A percentile compares a stretch with the other conserved stretches of the same genome.
phyloP scores from a whole-genome alignment of 2,797 vertebrate genomes.

The Cyprinella venusta region DNA sequence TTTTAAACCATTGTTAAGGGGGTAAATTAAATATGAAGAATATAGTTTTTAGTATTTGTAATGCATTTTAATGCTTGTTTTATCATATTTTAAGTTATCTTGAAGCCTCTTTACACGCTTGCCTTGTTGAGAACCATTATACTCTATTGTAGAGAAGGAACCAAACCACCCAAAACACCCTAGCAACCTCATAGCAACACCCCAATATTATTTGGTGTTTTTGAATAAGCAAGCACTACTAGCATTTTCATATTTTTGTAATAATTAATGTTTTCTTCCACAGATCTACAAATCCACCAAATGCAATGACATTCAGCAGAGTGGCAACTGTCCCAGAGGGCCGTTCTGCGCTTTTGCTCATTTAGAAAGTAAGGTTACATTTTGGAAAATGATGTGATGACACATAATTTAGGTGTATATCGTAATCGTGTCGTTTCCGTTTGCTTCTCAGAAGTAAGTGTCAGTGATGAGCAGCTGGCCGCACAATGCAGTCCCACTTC shows the following conservation, averaged over 20 bases:
- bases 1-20: not conserved
- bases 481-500: constrained; percentile 77
- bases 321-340: constrained; percentile 95
- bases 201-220: not conserved
- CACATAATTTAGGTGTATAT: not conserved
- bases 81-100: not conserved
- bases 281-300: constrained; percentile 99
- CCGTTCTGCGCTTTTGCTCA: constrained; percentile 99
- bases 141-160: not conserved
- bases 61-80: not conserved
- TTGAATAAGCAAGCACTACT: not conserved
- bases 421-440: not conserved
- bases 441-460: constrained; percentile 80
- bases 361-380: constrained; percentile 86
- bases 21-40: not conserved
- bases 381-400: not conserved
- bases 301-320: constrained; percentile 99
- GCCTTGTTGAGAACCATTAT: not conserved
- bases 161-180: no score
- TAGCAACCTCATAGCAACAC: no score
- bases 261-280: not conserved
- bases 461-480: constrained; percentile 84
- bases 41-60: not conserved
- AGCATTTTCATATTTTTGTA: not conserved
- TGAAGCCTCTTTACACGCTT: not conserved